Evolutionary conservation across 2,113 vertebrate species (phyloP), one percentile per base, ranked within the genome.

Genomic region (Felis chaus): DNA sequence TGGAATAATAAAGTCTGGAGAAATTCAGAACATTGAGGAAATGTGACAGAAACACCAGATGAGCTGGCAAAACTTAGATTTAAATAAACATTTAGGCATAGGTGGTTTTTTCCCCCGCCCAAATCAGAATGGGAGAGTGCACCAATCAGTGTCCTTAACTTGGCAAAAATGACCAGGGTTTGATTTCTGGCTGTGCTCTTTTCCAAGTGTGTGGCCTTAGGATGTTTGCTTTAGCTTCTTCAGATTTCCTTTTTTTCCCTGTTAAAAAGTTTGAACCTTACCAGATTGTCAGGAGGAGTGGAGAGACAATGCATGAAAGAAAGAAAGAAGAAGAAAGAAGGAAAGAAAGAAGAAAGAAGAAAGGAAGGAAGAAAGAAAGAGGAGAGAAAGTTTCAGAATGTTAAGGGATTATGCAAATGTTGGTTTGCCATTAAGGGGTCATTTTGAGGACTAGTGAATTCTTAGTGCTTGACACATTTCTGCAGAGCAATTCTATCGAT

Each of bases 261-360:
- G n/a, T 53, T 61, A 95, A 95, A 82, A 78, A 89, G n/a, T 66
- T 86, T 95, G 68, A 63, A 83, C 18, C 41, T 92, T 86, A 61
- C 16, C 33, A 92, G 81, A 18, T 79, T 76, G 55, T 78, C 78
- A 21, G 23, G 33, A 85, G 27, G 39, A 76, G 33, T 29, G 55
- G 7, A 82, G 76, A 76, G n/a, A 31, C n/a, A 69, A 41, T 9
- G 10, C 0, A 36, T 63, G 85, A 11, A 41, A 68, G 41, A 7
- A 36, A 57, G 57, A 12, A 45, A 19, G 79, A n/a, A 3, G 55
- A 27, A 19, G 10, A 19, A 6, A 6, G 11, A 15, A 16, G 1
- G 16, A 63, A 27, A 23, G 33, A 4, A 27, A 19, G 5, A 12
- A 29, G 5, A 10, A 41, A 45, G 6, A 39, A 23, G 6, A 2